Conservation (phyloP, 2,113 vertebrate species). For the Callipepla squamata region DNA sequence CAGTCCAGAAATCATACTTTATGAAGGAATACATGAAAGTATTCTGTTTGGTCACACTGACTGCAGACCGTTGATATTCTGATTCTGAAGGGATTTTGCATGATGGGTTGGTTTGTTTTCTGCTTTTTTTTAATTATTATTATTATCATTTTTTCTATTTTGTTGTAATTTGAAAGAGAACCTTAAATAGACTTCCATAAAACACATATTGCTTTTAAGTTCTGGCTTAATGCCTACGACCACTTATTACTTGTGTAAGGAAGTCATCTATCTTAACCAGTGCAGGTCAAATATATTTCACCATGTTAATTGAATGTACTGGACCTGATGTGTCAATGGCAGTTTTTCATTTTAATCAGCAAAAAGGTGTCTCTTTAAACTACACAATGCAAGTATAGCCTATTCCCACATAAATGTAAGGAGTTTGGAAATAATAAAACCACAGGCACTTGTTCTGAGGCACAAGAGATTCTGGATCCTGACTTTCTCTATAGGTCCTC, state of each 20-base stretch:
- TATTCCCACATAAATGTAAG: slow-evolving; percentile 31
- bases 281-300: slow-evolving; percentile 65
- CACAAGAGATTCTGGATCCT: slow-evolving; percentile 35
- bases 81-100: background rate
- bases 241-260: slow-evolving; percentile 70
- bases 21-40: background rate
- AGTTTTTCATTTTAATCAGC: slow-evolving; percentile 64
- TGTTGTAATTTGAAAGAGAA: slow-evolving; percentile 49
- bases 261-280: slow-evolving; percentile 71
- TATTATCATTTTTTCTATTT: background rate
- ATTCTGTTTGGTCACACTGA: slow-evolving; percentile 19
- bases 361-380: slow-evolving; percentile 51
- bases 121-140: background rate
- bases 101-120: slow-evolving; percentile 5
- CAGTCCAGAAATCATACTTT: slow-evolving; percentile 12
- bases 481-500: slow-evolving; percentile 41
- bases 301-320: slow-evolving; percentile 70
- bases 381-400: slow-evolving; percentile 52
- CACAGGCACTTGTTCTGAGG: slow-evolving; percentile 31
- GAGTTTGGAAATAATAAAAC: slow-evolving; percentile 77
- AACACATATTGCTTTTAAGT: slow-evolving; percentile 54
- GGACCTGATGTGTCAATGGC: slow-evolving; percentile 58
- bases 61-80: slow-evolving; percentile 6
- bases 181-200: slow-evolving; percentile 58
- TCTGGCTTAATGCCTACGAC: slow-evolving; percentile 50